Evolutionary conservation across 1,140 invertebrate species (phyloP).

Genomic region (Calephelis nemesis): DNA sequence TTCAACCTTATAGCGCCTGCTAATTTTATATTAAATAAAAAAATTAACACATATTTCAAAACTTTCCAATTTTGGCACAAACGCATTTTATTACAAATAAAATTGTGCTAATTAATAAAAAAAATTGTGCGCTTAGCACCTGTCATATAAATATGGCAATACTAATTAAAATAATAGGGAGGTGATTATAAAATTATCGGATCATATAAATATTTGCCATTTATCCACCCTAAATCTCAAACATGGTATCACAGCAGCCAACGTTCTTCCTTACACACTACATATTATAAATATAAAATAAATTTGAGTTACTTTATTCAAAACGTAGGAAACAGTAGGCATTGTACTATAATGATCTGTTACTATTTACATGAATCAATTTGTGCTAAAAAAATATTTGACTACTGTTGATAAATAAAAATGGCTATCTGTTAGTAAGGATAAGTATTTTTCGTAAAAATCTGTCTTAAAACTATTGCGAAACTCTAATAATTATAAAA

Average conservation of each 20-base stretch:
- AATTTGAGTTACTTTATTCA: slow-evolving; percentile 21
- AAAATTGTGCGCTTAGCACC: slow-evolving; percentile 35
- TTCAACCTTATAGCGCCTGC: slow-evolving; percentile 51
- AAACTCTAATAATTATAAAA: slow-evolving; percentile 25
- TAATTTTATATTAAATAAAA: slow-evolving; percentile 25
- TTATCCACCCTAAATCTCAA: slow-evolving; percentile 46
- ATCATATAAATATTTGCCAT: slow-evolving; percentile 27
- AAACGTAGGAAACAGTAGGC: slow-evolving; percentile 18
- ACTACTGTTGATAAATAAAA: not conserved
- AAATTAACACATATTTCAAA: slow-evolving; percentile 15
- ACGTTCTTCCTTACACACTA: slow-evolving; percentile 53
- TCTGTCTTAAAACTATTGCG: slow-evolving; percentile 46
- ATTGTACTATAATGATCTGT: slow-evolving; percentile 2
- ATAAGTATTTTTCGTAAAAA: slow-evolving; percentile 26
- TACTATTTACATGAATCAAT: slow-evolving; percentile 1
- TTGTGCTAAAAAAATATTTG: slow-evolving; percentile 11
- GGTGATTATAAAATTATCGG: not conserved
- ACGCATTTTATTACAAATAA: slow-evolving; percentile 20
- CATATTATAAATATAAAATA: slow-evolving; percentile 9
- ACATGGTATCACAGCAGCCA: slow-evolving; percentile 73
- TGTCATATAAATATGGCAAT: slow-evolving; percentile 6
- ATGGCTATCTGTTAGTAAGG: not conserved
- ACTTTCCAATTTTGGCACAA: slow-evolving; percentile 57
- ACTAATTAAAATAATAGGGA: not conserved
- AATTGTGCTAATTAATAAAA: slow-evolving; percentile 17